A percentile compares a stretch with the other conserved stretches of the same genome.
Conservation (phyloP, 2,113 vertebrate genomes). For the Chiloscyllium plagiosum region DNA sequence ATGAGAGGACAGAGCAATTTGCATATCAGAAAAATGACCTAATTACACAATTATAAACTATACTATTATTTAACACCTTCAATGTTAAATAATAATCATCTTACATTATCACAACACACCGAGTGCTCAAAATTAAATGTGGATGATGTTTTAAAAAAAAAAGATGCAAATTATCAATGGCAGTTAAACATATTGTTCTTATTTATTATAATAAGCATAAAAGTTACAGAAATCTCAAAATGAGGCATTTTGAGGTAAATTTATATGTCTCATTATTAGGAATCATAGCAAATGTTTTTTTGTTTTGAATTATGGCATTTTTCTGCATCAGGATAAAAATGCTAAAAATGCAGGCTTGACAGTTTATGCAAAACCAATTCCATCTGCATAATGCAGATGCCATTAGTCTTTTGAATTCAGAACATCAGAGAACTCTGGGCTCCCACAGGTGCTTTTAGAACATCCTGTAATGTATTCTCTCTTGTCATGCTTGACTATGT, state of each 20-base stretch:
- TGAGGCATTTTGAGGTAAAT: neutral
- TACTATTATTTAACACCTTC: neutral
- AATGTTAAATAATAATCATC: neutral
- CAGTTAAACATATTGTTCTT: neutral
- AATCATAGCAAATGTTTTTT: neutral
- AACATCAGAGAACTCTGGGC: slow-evolving; percentile 46
- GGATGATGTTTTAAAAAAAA: neutral
- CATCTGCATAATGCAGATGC: slow-evolving; percentile 46
- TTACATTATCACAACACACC: neutral
- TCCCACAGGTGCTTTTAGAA: slow-evolving; percentile 48
- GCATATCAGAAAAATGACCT: neutral
- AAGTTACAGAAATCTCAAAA: neutral
- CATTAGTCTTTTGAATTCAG: slow-evolving; percentile 54
- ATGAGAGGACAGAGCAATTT: neutral
- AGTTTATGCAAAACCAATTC: slow-evolving; percentile 3
- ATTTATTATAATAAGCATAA: neutral
- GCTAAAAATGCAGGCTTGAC: neutral
- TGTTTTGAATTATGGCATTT: slow-evolving; percentile 10
- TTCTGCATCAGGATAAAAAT: neutral
- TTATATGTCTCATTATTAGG: neutral
- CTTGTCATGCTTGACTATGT: slow-evolving; percentile 48
- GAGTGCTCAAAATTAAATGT: neutral
- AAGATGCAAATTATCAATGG: neutral
- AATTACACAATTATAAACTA: neutral
- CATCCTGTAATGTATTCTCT: slow-evolving; percentile 53